Evolutionary conservation across 2,113 vertebrate genomes (phyloP), one percentile per base, ranked within the genome.

Genomic region (Bothrops jararaca): DNA sequence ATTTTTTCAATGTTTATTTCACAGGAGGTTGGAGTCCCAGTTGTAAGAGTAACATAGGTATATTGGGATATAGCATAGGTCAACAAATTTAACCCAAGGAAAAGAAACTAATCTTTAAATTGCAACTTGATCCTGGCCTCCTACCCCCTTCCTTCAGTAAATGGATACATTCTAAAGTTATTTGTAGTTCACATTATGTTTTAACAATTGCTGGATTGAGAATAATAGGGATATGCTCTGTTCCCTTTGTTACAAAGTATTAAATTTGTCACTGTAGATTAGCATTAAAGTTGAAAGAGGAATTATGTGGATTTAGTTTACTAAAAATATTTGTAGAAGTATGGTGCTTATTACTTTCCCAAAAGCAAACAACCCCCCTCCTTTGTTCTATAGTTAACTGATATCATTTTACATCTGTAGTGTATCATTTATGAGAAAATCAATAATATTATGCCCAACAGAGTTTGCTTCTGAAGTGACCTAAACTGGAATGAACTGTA

Each of bases 231-330:
- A 97, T 98, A 97, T 97, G 98, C 98, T 98, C 96, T 97, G 98
- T 98, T 98, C 96, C 97, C 93, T 97, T 98, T 98, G 97, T 98
- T 98, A 97, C 97, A 96, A 97, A 98, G 98, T 98, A 98, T 98
- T 98, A 98, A 98, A 99, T 99, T 98, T 98, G 96, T 98, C 98
- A 97, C 98, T 94, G 88, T 98, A 97, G 98, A 98, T 97, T 97
- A 97, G 95, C 92, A 93, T 97, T 98, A 98, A 96, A 97, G 98
- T 98, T 96, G 96, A 98, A 98, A 97, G 96, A 96, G 97, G 98
- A 80, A 98, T 98, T 98, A 98, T 98, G 97, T 98, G 98, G 97
- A 96, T 96, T 98, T 98, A 80, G 98, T 97, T 97, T 95, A 97
- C 94, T 48, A 93, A 97, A 97, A 97, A 96, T 94, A 95, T 92